phyloP scores from a whole-genome alignment of 2,888 invertebrate genomes.

The Protonemura montana region DNA sequence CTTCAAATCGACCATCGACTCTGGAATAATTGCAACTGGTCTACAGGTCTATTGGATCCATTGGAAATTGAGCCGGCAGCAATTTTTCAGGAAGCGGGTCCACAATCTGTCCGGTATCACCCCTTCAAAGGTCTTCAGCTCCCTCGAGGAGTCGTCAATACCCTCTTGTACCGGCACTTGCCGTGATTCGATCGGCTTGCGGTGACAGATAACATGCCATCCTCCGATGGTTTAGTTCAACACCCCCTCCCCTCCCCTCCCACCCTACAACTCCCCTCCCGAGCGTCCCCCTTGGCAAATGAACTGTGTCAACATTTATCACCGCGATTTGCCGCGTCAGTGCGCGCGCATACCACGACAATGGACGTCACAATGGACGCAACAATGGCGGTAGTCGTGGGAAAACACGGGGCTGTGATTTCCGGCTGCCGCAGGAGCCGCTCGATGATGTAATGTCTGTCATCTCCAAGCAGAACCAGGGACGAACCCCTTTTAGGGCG shows the following conservation, averaged over 20 bases:
- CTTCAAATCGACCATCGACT: no score
- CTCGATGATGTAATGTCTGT: background rate
- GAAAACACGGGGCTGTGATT: background rate
- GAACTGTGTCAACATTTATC: conserved; percentile 1
- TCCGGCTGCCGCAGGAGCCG: background rate
- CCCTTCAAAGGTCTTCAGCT: no score
- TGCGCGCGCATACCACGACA: background rate
- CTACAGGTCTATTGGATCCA: no score
- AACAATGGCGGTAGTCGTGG: background rate
- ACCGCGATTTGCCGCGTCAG: conserved; percentile 5
- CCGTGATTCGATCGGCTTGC: background rate
- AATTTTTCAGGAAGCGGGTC: no score
- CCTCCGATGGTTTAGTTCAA: no score
- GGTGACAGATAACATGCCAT: background rate
- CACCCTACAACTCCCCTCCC: background rate
- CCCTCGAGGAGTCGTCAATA: no score
- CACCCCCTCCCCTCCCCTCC: background rate
- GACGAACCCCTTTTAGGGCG: background rate
- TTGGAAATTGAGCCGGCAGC: no score
- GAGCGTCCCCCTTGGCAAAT: background rate
- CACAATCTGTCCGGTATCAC: no score
- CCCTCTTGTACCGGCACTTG: background rate
- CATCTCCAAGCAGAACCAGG: no score
- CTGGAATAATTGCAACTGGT: no score
- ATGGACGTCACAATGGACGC: background rate